Conservation (phyloP, 1,140 invertebrate genomes). For the Pachypeltis micranthus region DNA sequence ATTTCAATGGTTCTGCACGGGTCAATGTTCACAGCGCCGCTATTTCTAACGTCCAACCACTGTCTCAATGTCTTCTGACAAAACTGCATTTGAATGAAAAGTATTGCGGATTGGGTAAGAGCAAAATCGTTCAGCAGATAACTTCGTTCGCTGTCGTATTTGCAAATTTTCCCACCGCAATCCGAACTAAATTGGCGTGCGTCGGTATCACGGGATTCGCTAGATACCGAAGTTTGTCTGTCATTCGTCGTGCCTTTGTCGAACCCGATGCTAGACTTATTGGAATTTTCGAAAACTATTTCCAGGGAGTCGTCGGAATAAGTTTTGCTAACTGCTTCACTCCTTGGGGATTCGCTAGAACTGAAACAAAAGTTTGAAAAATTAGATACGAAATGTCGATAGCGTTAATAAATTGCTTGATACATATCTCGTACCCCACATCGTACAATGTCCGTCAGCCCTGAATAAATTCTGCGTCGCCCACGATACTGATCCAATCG, state of each 20-base stretch:
- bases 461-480: too few species aligned
- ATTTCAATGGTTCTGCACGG: constrained; percentile 42
- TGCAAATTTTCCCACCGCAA: neutral
- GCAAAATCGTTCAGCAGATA: neutral
- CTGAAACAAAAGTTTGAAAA: too few species aligned
- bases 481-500: too few species aligned
- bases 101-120: constrained; percentile 41
- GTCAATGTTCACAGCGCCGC: constrained; percentile 21
- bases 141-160: neutral
- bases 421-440: too few species aligned
- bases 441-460: too few species aligned
- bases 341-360: too few species aligned
- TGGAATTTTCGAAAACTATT: constrained; percentile 11
- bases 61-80: constrained; percentile 59
- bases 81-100: constrained; percentile 74
- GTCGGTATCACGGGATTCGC: neutral
- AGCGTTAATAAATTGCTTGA: too few species aligned
- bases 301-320: constrained; percentile 10
- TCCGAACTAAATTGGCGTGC: neutral
- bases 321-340: too few species aligned
- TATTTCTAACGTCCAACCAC: constrained; percentile 53
- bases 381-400: too few species aligned
- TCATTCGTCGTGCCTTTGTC: neutral
- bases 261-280: neutral
- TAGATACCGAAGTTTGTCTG: neutral